Conservation (phyloP, 2,888 invertebrate species). For the Apeira syringaria region DNA sequence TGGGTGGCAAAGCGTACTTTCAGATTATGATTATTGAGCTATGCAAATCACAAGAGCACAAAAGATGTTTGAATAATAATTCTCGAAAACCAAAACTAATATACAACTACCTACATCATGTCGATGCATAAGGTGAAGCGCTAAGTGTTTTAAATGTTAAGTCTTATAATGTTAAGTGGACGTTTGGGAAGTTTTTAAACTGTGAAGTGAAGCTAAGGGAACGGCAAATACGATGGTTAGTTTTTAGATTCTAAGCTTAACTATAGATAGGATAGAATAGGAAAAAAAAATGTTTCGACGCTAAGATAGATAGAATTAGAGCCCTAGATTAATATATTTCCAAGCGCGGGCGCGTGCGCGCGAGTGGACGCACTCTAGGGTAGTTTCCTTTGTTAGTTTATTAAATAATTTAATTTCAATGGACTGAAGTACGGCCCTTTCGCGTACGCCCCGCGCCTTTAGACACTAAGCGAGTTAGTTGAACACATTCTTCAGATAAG, state of each 20-base stretch:
- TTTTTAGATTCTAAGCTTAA: slow-evolving; percentile 68
- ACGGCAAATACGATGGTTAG: slow-evolving; percentile 67
- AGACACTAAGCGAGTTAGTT: slow-evolving; percentile 62
- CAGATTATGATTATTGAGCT: slow-evolving; percentile 45
- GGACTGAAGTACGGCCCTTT: slow-evolving; percentile 70
- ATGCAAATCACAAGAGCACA: slow-evolving; percentile 56
- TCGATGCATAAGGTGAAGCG: slow-evolving; percentile 67
- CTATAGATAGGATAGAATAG: slow-evolving; percentile 80
- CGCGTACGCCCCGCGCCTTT: slow-evolving; percentile 47
- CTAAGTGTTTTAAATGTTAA: slow-evolving; percentile 77
- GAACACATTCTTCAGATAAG: slow-evolving; percentile 75
- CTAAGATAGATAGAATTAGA: slow-evolving; percentile 79
- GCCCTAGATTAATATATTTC: slow-evolving; percentile 72
- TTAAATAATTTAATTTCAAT: slow-evolving; percentile 82
- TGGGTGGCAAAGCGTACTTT: slow-evolving; percentile 59
- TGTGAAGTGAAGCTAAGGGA: slow-evolving; percentile 64
- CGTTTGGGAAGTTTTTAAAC: slow-evolving; percentile 66
- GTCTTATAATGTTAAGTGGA: slow-evolving; percentile 74
- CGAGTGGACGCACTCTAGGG: slow-evolving; percentile 62
- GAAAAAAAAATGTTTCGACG: slow-evolving; percentile 75
- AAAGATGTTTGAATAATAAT: slow-evolving; percentile 68
- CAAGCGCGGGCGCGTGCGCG: slow-evolving; percentile 50
- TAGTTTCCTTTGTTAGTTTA: slow-evolving; percentile 82
- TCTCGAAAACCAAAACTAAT: slow-evolving; percentile 66
- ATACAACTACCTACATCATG: slow-evolving; percentile 66